Percentiles rank a stretch among this genome's conserved stretches.
Conservation (phyloP, 2,797 vertebrate genomes). For the Micromesistius poutassou region DNA sequence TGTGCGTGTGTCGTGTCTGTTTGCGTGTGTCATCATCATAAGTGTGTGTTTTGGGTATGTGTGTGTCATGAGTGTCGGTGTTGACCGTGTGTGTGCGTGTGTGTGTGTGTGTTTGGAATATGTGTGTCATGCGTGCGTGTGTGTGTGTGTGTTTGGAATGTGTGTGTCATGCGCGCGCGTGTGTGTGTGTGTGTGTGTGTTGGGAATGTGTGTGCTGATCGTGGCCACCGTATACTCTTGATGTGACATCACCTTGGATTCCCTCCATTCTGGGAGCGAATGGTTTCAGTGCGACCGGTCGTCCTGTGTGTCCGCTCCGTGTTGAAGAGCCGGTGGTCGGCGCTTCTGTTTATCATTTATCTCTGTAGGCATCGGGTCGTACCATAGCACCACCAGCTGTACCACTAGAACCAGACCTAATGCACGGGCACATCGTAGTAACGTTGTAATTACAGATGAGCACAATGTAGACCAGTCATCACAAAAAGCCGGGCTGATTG, state of each 20-base stretch:
- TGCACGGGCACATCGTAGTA: neutral
- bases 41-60: neutral
- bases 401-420: neutral
- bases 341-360: too few relatives aligned
- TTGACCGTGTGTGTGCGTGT: conserved; percentile 19
- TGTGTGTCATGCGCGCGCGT: too few relatives aligned
- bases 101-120: too few relatives aligned
- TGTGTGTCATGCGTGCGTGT: conserved; percentile 18
- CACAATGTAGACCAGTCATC: neutral
- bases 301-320: neutral
- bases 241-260: neutral
- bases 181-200: too few relatives aligned
- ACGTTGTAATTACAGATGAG: neutral
- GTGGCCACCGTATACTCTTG: neutral
- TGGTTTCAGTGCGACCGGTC: neutral
- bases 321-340: neutral
- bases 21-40: conserved; percentile 5
- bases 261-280: neutral
- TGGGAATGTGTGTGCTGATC: conserved; percentile 10
- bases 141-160: conserved; percentile 9
- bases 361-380: neutral
- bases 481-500: neutral
- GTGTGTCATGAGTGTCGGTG: conserved; percentile 21
- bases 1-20: conserved; percentile 14
- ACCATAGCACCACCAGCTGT: neutral